A percentile compares a stretch with the other conserved stretches of the same genome.
Conservation (phyloP, 2,797 vertebrate species). For the Girardinus metallicus region DNA sequence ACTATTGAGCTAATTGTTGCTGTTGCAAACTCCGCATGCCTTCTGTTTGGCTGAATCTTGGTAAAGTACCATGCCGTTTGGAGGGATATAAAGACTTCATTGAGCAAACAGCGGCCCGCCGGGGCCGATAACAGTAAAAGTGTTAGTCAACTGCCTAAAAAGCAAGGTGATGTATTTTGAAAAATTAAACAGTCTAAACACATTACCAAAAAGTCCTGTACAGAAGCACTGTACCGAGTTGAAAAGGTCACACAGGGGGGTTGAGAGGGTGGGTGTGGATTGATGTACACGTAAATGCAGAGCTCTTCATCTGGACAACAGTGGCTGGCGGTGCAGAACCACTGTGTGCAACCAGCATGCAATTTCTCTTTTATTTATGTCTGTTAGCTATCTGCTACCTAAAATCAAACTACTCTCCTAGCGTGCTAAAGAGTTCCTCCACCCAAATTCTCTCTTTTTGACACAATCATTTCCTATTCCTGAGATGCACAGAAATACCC, state of each 20-base stretch:
- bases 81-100: constrained; percentile 6
- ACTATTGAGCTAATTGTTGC: constrained; percentile 1
- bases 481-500: constrained; percentile 46
- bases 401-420: constrained; percentile 46
- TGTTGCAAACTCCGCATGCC: background rate
- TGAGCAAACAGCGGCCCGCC: constrained; percentile 1
- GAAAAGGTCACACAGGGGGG: constrained; percentile 24
- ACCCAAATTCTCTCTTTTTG: constrained; percentile 66
- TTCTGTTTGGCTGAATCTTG: background rate
- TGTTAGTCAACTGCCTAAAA: constrained; percentile 3
- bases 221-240: constrained; percentile 5
- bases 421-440: constrained; percentile 56
- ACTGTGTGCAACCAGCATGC: constrained; percentile 23
- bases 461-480: constrained; percentile 68
- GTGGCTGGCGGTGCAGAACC: constrained; percentile 45
- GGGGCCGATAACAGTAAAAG: background rate
- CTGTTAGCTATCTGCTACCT: constrained; percentile 23
- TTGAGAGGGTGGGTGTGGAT: background rate
- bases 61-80: background rate
- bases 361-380: constrained; percentile 18
- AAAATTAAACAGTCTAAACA: constrained; percentile 5
- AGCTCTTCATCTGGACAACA: constrained; percentile 44
- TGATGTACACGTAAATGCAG: constrained; percentile 26
- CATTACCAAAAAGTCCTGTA: background rate
- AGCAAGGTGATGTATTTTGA: constrained; percentile 3